These are phyloP conservation scores for Watsonalla binaria DNA, from an alignment of 2,888 invertebrate genomes.

Conservation along the genomic window DNA sequence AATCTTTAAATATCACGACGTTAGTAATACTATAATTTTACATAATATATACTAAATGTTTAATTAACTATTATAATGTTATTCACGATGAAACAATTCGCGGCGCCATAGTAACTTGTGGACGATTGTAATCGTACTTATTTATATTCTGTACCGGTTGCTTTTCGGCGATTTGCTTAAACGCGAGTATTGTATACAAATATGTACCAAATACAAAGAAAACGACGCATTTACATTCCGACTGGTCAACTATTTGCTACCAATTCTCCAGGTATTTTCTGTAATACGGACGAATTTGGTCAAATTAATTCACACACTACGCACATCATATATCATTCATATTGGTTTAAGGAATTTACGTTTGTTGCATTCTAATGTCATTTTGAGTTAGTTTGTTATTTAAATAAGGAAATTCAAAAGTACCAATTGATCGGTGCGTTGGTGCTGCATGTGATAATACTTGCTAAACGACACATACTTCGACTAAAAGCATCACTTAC, in stretches of 20 bases:
- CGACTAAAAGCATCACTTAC: slow-evolving; percentile 3
- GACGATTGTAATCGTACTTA: slow-evolving; percentile 4
- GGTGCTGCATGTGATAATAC: not conserved
- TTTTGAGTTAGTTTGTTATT: too few species aligned
- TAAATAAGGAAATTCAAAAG: too few species aligned
- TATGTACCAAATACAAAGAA: slow-evolving; percentile 31
- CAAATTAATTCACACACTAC: too few species aligned
- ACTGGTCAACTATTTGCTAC: slow-evolving; percentile 23
- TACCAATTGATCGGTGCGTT: not conserved
- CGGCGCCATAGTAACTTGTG: too few species aligned
- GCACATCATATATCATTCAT: slow-evolving; percentile 10
- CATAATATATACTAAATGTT: too few species aligned
- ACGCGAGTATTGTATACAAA: slow-evolving; percentile 28
- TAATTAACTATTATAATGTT: too few species aligned
- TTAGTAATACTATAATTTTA: too few species aligned
- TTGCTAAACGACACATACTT: slow-evolving; percentile 5
- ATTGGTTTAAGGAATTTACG: slow-evolving; percentile 29
- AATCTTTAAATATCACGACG: too few species aligned
- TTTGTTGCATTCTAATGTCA: slow-evolving; percentile 20
- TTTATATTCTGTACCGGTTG: slow-evolving; percentile 17
- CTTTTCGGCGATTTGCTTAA: slow-evolving; percentile 28
- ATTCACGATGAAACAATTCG: too few species aligned
- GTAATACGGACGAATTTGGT: too few species aligned
- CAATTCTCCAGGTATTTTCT: slow-evolving; percentile 13
- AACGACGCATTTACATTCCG: slow-evolving; percentile 37